Percentiles rank a stretch among this genome's conserved stretches.
phyloP scores from a whole-genome alignment of 2,797 vertebrate species.

The Macropodus opercularis region DNA sequence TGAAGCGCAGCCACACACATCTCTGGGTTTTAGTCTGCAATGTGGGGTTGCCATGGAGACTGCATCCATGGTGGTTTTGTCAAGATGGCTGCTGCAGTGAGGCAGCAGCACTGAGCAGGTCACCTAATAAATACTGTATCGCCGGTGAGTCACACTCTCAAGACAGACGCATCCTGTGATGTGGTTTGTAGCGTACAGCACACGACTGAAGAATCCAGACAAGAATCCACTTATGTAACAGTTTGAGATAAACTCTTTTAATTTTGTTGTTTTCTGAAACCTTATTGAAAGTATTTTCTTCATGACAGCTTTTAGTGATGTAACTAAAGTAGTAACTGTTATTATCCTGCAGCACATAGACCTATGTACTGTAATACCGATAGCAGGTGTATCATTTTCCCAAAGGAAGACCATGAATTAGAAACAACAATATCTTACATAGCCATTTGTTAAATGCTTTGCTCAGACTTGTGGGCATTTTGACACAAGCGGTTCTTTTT shows the following conservation, averaged over 20 bases:
- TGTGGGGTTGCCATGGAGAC: slow-evolving; percentile 81
- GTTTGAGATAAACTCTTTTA: not conserved
- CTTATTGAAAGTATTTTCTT: not conserved
- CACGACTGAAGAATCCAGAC: not conserved
- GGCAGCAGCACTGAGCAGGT: slow-evolving; percentile 57
- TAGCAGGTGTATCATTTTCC: not conserved
- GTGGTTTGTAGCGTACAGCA: not conserved
- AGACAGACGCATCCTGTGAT: not conserved
- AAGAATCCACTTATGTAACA: not conserved
- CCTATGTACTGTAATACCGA: too few species aligned
- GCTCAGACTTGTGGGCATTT: not conserved
- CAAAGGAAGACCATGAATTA: not conserved
- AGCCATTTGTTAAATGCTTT: not conserved
- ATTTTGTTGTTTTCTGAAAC: not conserved
- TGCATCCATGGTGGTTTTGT: slow-evolving; percentile 72
- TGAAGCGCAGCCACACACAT: slow-evolving; percentile 67
- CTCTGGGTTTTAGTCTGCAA: slow-evolving; percentile 73
- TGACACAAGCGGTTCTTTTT: not conserved
- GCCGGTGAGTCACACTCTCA: slow-evolving; percentile 9
- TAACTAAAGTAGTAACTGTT: not conserved
- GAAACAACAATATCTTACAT: not conserved
- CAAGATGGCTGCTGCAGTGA: slow-evolving; percentile 77
- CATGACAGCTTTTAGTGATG: not conserved
- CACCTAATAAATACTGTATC: slow-evolving; percentile 25
- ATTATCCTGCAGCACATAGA: too few species aligned